A percentile compares a stretch with the other conserved stretches of the same genome.
Conservation (phyloP, 2,113 vertebrate genomes). For the Lagopus leucura region DNA sequence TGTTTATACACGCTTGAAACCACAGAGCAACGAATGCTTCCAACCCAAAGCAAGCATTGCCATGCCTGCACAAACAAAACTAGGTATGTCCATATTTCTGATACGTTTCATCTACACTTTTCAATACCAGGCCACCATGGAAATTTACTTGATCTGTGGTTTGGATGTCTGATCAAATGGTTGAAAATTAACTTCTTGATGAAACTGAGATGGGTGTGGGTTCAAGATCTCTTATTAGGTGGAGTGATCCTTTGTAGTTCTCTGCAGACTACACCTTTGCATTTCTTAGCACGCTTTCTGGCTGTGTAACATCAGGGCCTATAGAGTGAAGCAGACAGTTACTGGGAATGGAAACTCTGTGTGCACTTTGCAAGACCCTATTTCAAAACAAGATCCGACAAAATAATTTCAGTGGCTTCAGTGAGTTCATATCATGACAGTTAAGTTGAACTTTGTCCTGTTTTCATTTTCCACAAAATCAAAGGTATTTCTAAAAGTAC, state of each 20-base stretch:
- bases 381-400: neutral
- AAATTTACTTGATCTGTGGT: neutral
- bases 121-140: neutral
- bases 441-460: neutral
- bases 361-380: neutral
- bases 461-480: neutral
- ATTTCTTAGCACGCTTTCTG: neutral
- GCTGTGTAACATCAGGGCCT: neutral
- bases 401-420: neutral
- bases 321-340: fast-evolving
- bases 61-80: neutral
- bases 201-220: neutral
- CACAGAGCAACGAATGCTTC: neutral
- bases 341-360: fast-evolving
- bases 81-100: neutral
- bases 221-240: neutral
- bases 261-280: neutral
- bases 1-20: neutral
- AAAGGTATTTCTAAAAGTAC: neutral
- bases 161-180: neutral
- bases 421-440: neutral
- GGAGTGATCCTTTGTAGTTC: neutral
- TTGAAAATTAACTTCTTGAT: neutral
- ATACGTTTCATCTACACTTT: neutral
- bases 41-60: neutral